phyloP scores from a whole-genome alignment of 2,113 vertebrate genomes.

The Stictonetta naevosa region DNA sequence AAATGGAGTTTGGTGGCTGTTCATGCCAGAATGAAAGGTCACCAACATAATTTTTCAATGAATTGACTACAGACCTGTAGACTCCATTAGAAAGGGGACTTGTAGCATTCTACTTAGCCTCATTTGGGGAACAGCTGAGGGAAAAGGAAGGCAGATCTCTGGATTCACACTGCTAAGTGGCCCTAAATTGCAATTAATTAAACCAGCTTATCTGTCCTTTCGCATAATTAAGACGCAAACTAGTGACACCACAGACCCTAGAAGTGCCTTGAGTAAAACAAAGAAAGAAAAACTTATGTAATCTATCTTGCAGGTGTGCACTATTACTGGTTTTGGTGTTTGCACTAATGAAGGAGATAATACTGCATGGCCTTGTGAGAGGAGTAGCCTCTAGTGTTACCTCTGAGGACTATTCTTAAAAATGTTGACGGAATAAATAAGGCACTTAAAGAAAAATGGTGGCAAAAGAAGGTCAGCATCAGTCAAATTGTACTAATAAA shows the following conservation, averaged over 20 bases:
- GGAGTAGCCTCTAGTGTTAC: neutral
- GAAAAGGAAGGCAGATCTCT: neutral
- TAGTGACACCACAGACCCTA: neutral
- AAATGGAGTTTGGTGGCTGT: neutral
- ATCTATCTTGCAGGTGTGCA: neutral
- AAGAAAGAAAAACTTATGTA: neutral
- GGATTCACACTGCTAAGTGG: neutral
- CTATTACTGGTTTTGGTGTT: neutral
- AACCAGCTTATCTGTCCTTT: neutral
- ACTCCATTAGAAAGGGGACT: neutral
- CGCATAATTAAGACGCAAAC: neutral
- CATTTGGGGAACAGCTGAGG: neutral
- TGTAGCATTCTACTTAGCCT: neutral
- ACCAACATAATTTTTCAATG: neutral
- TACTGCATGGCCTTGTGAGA: neutral
- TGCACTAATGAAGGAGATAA: neutral
- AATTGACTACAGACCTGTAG: neutral
- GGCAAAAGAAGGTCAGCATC: slow-evolving; percentile 37
- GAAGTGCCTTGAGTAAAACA: neutral
- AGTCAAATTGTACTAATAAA: slow-evolving; percentile 30
- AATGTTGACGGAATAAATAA: neutral
- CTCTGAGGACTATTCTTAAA: neutral
- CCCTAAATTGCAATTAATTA: neutral
- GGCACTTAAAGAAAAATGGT: neutral
- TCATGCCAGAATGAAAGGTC: slow-evolving; percentile 6